phyloP scores from a whole-genome alignment of 2,888 invertebrate species.

The Volucella bombylans region DNA sequence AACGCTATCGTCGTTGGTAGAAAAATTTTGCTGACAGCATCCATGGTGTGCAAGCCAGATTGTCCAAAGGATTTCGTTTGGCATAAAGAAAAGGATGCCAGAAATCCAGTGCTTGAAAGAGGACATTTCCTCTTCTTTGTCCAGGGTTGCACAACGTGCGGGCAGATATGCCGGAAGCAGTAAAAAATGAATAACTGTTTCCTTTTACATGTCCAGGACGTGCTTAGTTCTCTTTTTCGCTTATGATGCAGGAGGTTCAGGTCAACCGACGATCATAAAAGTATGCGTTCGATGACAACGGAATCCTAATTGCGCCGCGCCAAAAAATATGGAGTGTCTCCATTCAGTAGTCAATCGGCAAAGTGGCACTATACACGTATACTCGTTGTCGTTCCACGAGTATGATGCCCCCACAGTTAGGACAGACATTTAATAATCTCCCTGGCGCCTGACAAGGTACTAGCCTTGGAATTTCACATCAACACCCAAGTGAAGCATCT shows the following conservation, averaged over 20 bases:
- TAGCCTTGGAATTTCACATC: constrained; percentile 18
- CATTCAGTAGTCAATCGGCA: constrained; percentile 9
- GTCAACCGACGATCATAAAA: constrained; percentile 7
- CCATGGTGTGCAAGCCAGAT: neutral
- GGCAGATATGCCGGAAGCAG: neutral
- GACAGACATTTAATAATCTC: constrained; percentile 52
- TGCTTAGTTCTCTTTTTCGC: neutral
- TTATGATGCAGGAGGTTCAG: neutral
- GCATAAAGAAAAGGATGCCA: constrained; percentile 17
- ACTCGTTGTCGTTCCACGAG: neutral
- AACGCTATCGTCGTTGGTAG: neutral
- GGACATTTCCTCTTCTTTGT: constrained; percentile 5
- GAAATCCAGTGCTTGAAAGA: constrained; percentile 10
- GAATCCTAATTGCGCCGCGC: constrained; percentile 28
- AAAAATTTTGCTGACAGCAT: constrained; percentile 39
- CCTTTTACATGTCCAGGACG: neutral
- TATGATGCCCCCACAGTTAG: constrained; percentile 19
- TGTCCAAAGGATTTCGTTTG: constrained; percentile 14
- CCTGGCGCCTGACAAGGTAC: constrained; percentile 39
- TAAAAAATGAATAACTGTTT: neutral
- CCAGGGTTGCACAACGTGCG: neutral
- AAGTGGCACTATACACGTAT: neutral
- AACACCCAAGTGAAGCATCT: constrained; percentile 2
- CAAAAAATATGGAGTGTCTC: neutral
- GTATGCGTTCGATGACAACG: constrained; percentile 36